phyloP scores from a whole-genome alignment of 2,113 vertebrate genomes.

The Cephalopterus ornatus region DNA sequence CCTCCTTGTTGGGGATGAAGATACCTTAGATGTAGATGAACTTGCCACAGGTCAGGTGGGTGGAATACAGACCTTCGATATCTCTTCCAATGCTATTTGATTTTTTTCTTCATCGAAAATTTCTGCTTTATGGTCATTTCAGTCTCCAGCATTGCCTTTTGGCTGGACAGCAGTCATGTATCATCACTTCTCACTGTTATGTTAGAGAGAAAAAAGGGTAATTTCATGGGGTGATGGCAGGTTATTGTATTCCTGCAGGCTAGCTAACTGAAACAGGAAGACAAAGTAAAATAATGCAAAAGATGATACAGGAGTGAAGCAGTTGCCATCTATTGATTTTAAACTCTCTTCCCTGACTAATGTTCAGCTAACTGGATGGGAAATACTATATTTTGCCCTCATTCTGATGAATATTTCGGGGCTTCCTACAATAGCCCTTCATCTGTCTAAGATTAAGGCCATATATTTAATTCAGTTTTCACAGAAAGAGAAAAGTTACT shows the following conservation, averaged over 20 bases:
- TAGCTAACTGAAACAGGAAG: not conserved
- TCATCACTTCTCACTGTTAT: not conserved
- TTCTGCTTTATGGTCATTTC: not conserved
- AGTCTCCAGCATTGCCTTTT: not conserved
- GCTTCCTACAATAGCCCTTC: not conserved
- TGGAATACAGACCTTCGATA: not conserved
- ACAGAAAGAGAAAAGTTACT: not conserved
- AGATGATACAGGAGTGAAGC: not conserved
- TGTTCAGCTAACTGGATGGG: not conserved
- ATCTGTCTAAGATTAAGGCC: not conserved
- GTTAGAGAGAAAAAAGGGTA: not conserved
- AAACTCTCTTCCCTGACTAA: not conserved
- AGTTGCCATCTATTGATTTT: not conserved
- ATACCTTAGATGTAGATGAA: not conserved
- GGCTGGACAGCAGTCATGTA: fast-evolving
- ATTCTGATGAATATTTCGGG: not conserved
- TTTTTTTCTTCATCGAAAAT: not conserved
- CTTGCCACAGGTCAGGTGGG: not conserved
- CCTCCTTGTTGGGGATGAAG: not conserved
- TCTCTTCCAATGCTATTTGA: not conserved
- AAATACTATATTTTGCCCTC: not conserved
- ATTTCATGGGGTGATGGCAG: not conserved
- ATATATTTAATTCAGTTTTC: not conserved
- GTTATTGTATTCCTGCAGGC: not conserved
- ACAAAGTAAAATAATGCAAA: not conserved